A percentile compares a stretch with the other conserved stretches of the same genome.
Evolutionary conservation across 2,113 vertebrate species (phyloP).

Genomic region (Leptobrachium leishanense): DNA sequence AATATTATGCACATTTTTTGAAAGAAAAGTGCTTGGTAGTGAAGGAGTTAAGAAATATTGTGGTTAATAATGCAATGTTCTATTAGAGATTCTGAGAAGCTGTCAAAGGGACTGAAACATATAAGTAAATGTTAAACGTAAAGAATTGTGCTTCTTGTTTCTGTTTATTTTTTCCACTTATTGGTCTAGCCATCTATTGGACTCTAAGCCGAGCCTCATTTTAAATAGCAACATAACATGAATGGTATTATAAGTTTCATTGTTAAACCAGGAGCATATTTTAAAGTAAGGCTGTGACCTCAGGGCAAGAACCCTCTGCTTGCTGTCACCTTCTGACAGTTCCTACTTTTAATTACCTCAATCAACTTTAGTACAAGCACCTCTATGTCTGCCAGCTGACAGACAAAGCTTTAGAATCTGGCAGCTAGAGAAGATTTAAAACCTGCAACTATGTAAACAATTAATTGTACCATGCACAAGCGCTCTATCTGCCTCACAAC

Average conservation of each 20-base stretch:
- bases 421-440: constrained; percentile 77
- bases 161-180: not conserved
- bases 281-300: constrained; percentile 77
- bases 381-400: constrained; percentile 80
- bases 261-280: constrained; percentile 70
- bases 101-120: too few species aligned
- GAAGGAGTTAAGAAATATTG: too few species aligned
- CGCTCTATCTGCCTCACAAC: constrained; percentile 56
- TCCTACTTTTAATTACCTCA: constrained; percentile 74
- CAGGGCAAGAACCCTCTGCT: constrained; percentile 70
- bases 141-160: not conserved
- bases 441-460: constrained; percentile 77
- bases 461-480: constrained; percentile 68
- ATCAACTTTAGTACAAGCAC: constrained; percentile 72
- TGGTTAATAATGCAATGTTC: too few species aligned
- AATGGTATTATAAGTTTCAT: constrained; percentile 67
- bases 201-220: constrained; percentile 55
- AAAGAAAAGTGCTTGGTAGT: too few species aligned
- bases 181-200: constrained; percentile 20
- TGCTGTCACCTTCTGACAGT: constrained; percentile 75
- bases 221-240: constrained; percentile 67
- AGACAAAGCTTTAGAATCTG: constrained; percentile 60
- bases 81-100: too few species aligned
- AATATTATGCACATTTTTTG: too few species aligned
- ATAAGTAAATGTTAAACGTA: too few species aligned